A percentile compares a stretch with the other conserved stretches of the same genome.
These are phyloP conservation scores for Amblyjoppa fuscipennis DNA, from an alignment of 2,888 invertebrate species.

Conservation along the genomic window DNA sequence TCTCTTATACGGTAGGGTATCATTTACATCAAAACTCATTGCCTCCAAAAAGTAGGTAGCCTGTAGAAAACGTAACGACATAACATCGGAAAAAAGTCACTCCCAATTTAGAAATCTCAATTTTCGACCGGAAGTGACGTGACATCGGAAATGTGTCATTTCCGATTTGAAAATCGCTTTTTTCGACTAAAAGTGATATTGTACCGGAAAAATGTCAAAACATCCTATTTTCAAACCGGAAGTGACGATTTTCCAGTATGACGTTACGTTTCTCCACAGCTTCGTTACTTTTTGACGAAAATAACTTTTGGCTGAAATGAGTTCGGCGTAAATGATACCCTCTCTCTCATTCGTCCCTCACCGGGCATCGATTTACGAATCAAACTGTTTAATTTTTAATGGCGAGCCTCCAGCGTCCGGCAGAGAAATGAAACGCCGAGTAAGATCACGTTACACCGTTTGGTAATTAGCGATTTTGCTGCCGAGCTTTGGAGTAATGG, in stretches of 20 bases:
- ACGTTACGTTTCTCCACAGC: background rate
- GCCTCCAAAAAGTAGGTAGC: background rate
- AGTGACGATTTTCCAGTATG: background rate
- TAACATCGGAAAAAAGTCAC: background rate
- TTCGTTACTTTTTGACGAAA: background rate
- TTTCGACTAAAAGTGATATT: no score
- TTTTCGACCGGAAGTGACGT: no score
- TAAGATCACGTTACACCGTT: conserved; percentile 52
- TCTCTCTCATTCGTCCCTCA: background rate
- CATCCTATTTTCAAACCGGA: background rate
- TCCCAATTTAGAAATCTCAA: no score
- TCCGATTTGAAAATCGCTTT: background rate
- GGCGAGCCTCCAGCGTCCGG: conserved; percentile 4
- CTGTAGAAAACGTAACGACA: no score
- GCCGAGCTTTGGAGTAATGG: conserved; percentile 58
- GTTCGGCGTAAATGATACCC: background rate
- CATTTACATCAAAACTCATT: background rate
- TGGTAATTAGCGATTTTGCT: conserved; percentile 69
- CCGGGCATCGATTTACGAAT: conserved; percentile 21
- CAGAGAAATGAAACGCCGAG: conserved; percentile 54
- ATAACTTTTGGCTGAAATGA: background rate
- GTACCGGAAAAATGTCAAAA: background rate
- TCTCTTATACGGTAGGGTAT: background rate
- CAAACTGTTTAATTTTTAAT: conserved; percentile 42
- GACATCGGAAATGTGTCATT: no score